These are phyloP conservation scores for Zosterops borbonicus DNA, from an alignment of 2,113 vertebrate genomes.

Conservation along the genomic window DNA sequence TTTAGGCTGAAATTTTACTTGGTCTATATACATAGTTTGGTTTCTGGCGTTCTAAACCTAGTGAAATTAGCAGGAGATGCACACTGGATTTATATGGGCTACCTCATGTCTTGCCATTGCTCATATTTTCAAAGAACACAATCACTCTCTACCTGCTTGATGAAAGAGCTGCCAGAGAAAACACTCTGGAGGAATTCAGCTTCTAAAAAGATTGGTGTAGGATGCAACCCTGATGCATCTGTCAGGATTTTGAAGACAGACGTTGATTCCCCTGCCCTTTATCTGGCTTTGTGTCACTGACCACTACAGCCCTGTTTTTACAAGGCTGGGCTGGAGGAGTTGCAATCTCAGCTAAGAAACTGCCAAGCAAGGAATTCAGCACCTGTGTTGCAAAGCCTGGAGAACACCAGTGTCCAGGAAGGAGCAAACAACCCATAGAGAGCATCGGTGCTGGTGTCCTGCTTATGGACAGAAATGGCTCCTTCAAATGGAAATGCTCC, in stretches of 20 bases:
- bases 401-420: background rate
- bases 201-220: background rate
- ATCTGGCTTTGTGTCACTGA: background rate
- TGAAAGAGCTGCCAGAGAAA: background rate
- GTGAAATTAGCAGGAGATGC: background rate
- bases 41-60: background rate
- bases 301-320: background rate
- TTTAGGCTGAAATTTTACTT: background rate
- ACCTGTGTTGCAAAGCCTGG: background rate
- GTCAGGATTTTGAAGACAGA: background rate
- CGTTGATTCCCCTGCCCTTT: background rate
- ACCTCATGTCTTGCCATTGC: background rate
- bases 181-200: background rate
- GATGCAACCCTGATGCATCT: background rate
- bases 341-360: background rate
- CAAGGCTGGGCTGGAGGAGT: background rate
- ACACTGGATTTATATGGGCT: background rate
- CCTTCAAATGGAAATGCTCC: background rate
- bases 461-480: background rate
- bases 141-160: background rate
- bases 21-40: background rate
- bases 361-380: background rate
- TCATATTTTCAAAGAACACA: background rate
- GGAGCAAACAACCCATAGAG: background rate
- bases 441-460: fast-evolving